These are phyloP conservation scores for Coleophora deauratella DNA, from an alignment of 2,888 invertebrate genomes.

Conservation along the genomic window DNA sequence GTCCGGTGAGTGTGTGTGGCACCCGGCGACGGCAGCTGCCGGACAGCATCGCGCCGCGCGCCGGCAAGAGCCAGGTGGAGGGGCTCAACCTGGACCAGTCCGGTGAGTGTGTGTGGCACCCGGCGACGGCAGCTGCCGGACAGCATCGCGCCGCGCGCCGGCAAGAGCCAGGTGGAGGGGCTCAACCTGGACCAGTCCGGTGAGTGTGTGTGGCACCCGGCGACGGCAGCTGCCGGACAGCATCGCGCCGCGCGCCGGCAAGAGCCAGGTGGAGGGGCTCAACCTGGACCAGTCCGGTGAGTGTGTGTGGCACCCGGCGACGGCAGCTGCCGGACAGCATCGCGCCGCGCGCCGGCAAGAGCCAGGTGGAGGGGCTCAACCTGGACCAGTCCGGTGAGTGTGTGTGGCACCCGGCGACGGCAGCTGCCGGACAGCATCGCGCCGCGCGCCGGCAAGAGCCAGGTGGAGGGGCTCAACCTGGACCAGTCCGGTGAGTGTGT, in stretches of 20 bases:
- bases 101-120: conserved; percentile 27
- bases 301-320: neutral
- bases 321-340: conserved; percentile 52
- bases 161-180: conserved; percentile 61
- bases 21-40: conserved; percentile 42
- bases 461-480: conserved; percentile 60
- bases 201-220: conserved; percentile 16
- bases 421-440: conserved; percentile 54
- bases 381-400: conserved; percentile 62
- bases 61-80: conserved; percentile 63
- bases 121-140: conserved; percentile 50
- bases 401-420: neutral
- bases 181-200: conserved; percentile 70
- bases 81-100: conserved; percentile 67
- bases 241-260: conserved; percentile 59
- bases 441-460: conserved; percentile 63
- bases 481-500: conserved; percentile 58
- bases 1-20: conserved; percentile 38
- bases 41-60: conserved; percentile 54
- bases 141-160: conserved; percentile 57
- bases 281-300: conserved; percentile 68
- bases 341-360: conserved; percentile 62
- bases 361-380: conserved; percentile 62
- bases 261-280: conserved; percentile 63
- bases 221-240: conserved; percentile 52